Evolutionary conservation across 2,113 vertebrate genomes (phyloP), one percentile per base, ranked within the genome.

Genomic region (Tetrao urogallus): DNA sequence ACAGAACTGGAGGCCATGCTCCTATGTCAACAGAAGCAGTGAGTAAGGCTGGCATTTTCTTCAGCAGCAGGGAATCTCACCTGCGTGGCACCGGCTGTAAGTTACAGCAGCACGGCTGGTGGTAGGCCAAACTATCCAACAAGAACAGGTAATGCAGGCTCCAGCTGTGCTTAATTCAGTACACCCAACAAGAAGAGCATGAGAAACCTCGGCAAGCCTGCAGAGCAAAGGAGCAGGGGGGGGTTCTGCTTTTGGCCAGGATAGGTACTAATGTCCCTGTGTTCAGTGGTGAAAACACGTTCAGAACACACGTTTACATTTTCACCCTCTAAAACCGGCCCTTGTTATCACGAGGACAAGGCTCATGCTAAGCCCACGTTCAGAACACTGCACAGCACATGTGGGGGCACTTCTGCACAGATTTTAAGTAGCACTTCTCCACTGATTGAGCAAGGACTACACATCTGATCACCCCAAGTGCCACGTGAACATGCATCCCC

Each of bases 141-240:
- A 65, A 43, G 19, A 65, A 20, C 8, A 43, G 64, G 64, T 19
- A 65, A 13, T 43, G 40, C 27, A 43, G 63, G 64, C 64, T 27
- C 25, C 56, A 45, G 63, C 28, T 27, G 30, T 43, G 45, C 45
- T 36, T 58, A 58, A 28, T 20, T 65, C 69, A 47, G 18, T 50
- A 22, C n/a, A 61, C 9, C 8, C 57, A 87, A 45, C 63, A 38
- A 4, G 0, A 2, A 36, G 13, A 54, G 14, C 50, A 11, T 1
- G 17, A 64, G 30, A 66, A 19, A 45, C 21, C 57, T 25, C 8
- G 21, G 12, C 14, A 67, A 71, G 25, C 24, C 24, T 10, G 7
- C 0, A 66, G 17, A 84, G 47, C 38, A 45, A 45, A 9, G 43
- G 65, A 67, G 42, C 42, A 67, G 42, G 6, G 21, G 42, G 28